phyloP scores from a whole-genome alignment of 2,113 vertebrate species.

The Spizaetus ornatus region DNA sequence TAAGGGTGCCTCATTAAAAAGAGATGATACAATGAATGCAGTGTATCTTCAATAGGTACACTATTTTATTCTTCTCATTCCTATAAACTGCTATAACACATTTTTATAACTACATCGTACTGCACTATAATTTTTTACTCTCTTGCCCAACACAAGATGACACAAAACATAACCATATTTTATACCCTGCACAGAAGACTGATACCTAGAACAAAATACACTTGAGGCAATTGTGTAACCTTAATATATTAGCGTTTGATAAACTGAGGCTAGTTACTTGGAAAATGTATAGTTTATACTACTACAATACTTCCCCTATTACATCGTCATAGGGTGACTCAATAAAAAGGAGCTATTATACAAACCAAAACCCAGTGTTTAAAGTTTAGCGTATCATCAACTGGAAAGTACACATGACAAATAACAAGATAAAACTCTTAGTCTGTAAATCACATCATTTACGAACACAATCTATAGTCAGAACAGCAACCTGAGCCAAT shows the following conservation, averaged over 20 bases:
- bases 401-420: background rate
- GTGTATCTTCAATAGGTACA: background rate
- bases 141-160: background rate
- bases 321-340: background rate
- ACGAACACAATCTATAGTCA: background rate
- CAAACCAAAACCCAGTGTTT: background rate
- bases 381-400: background rate
- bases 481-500: background rate
- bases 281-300: background rate
- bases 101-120: background rate
- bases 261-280: background rate
- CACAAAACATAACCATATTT: accelerated
- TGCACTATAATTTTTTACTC: background rate
- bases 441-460: background rate
- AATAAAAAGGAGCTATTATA: background rate
- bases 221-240: background rate
- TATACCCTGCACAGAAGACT: background rate
- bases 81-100: background rate
- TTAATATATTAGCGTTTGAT: background rate
- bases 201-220: background rate
- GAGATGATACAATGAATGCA: background rate
- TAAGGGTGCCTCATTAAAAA: background rate
- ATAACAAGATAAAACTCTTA: background rate
- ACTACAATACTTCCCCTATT: background rate
- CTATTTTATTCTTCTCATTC: background rate